A percentile compares a stretch with the other conserved stretches of the same genome.
Evolutionary conservation across 2,113 vertebrate genomes (phyloP).

Genomic region (Grus americana): DNA sequence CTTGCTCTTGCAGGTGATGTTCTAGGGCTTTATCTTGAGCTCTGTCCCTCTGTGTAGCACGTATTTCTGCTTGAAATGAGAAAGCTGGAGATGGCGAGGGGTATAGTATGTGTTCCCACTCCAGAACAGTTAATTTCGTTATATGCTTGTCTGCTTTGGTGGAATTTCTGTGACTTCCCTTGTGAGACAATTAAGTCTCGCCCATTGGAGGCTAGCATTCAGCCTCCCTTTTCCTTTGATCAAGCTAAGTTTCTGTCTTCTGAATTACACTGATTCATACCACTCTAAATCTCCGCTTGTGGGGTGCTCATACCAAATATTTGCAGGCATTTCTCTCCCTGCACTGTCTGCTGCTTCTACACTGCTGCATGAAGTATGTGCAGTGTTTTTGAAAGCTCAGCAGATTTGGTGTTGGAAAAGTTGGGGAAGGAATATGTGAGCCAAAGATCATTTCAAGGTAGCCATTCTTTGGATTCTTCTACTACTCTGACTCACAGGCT

Average conservation of each 20-base stretch:
- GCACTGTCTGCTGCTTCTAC: not conserved
- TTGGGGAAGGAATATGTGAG: not conserved
- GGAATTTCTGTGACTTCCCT: not conserved
- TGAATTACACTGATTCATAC: not conserved
- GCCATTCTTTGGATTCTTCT: not conserved
- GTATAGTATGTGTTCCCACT: not conserved
- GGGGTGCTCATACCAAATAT: not conserved
- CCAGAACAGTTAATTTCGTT: not conserved
- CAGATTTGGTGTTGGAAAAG: not conserved
- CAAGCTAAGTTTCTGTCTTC: not conserved
- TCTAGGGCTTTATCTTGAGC: not conserved
- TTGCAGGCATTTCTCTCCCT: not conserved
- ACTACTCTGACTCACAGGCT: not conserved
- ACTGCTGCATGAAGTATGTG: not conserved
- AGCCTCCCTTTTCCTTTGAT: not conserved
- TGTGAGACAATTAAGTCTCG: not conserved
- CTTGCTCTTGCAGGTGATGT: not conserved
- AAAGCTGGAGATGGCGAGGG: not conserved
- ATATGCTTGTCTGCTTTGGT: not conserved
- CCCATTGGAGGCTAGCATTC: not conserved
- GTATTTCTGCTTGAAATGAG: not conserved
- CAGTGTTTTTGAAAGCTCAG: not conserved
- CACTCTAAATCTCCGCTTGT: not conserved
- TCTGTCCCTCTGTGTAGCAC: not conserved
- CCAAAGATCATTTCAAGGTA: not conserved